These are phyloP conservation scores for Paradoxurus hermaphroditus DNA, from an alignment of 2,113 vertebrate species.

Conservation along the genomic window DNA sequence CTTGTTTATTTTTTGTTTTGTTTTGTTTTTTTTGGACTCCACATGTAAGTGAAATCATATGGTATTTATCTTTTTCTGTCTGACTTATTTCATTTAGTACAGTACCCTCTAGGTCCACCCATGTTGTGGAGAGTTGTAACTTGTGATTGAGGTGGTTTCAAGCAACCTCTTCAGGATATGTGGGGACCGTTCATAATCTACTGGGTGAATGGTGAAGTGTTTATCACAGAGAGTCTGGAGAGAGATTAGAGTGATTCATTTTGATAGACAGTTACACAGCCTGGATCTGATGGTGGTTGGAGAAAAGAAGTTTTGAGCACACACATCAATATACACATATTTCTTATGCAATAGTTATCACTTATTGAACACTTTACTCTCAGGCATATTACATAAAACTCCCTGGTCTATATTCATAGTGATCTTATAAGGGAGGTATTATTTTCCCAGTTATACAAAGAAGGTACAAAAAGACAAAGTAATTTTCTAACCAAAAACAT, in stretches of 20 bases:
- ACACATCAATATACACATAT: neutral
- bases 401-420: neutral
- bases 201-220: neutral
- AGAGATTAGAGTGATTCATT: neutral
- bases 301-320: neutral
- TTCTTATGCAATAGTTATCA: neutral
- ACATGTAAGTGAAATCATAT: neutral
- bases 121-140: neutral
- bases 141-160: neutral
- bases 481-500: neutral
- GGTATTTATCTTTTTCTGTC: neutral
- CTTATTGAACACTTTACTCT: neutral
- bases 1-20: neutral
- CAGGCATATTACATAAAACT: neutral
- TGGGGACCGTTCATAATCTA: neutral
- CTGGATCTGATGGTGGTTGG: neutral
- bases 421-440: neutral
- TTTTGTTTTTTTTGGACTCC: neutral
- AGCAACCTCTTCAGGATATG: neutral
- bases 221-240: neutral
- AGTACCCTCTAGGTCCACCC: neutral
- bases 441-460: neutral
- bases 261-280: neutral
- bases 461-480: neutral
- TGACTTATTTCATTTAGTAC: neutral